Percentiles rank a stretch among this genome's conserved stretches.
Conservation (phyloP, 2,113 vertebrate species). For the Paralichthys olivaceus region DNA sequence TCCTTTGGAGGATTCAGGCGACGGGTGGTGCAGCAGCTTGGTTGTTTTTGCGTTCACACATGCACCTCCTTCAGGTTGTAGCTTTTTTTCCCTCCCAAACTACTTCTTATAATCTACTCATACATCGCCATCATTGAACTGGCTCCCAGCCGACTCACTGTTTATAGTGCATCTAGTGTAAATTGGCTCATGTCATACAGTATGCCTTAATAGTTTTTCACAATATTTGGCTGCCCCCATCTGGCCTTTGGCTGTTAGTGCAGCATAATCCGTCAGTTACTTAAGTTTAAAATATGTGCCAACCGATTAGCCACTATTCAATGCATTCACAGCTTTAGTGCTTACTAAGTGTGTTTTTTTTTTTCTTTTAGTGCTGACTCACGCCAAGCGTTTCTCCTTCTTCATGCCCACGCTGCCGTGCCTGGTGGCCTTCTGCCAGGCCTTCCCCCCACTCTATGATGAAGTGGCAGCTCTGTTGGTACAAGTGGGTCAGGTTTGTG, state of each 20-base stretch:
- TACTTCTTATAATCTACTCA: not conserved
- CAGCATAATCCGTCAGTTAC: constrained; percentile 24
- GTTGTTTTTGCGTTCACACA: not conserved
- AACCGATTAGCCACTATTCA: not conserved
- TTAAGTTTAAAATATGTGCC: constrained; percentile 9
- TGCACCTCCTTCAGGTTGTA: not conserved
- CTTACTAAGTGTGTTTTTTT: not conserved
- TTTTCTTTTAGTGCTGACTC: constrained; percentile 88
- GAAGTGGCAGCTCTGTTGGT: constrained; percentile 95
- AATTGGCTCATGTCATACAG: not conserved
- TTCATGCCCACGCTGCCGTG: constrained; percentile 98
- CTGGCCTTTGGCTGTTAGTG: constrained; percentile 59
- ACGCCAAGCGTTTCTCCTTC: constrained; percentile 91
- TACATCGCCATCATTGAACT: not conserved
- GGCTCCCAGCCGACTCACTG: constrained; percentile 2
- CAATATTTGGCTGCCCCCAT: constrained; percentile 64
- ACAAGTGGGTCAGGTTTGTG: constrained; percentile 96
- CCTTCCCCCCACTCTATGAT: constrained; percentile 96
- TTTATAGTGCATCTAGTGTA: not conserved
- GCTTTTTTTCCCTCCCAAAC: not conserved
- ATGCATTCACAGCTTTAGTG: not conserved
- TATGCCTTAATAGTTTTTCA: not conserved
- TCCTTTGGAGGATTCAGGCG: no score
- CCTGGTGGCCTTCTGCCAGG: constrained; percentile 95
- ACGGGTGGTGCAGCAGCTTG: no score